Evolutionary conservation across 2,797 vertebrate genomes (phyloP), one percentile per base, ranked within the genome.

Genomic region (Parauchenoglanis punctatus): DNA sequence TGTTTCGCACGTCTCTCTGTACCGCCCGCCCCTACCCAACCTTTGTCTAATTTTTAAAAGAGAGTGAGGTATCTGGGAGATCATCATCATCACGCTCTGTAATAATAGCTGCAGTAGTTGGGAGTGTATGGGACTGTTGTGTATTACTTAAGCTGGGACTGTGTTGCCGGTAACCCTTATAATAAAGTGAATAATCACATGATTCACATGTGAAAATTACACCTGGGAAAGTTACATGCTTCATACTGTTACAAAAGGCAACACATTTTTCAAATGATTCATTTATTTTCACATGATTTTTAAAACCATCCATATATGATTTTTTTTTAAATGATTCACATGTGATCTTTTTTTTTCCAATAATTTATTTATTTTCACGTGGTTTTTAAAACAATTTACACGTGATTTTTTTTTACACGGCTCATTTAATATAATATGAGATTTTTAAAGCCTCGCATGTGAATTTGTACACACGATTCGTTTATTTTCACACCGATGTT

Each of bases 11-110:
- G 56, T 87, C 77, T 54, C 72, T 28, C 67, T 59, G 81, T 87
- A 54, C 77, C 49, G 63, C 28, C 44, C 17, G 13, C 61, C 61
- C 52, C 44, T 25, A 65, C 35, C 76, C 3, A 20, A 61, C 67
- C 86, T 81, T 86, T 83, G 83, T 86, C 81, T 83, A 40, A 85
- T 90, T 89, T 89, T 59, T 83, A 67, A 86, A 86, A 88, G 77
- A 46, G 81, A 87, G 70, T 20, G 84, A 80, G 84, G 81, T 80
- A 81, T 87, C 73, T 44, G 80, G 44, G 35, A 82, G 78, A 87
- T 35, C 81, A 83, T 83, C 81, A 83, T 83, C 77, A 73, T 83
- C 65, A 15, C 12, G 4, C 44, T 49, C 77, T 72, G 56, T 46
- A 85, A 80, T 89, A 86, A 89, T 80, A 87, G 89, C 87, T 46